Conservation (phyloP, 2,888 invertebrate genomes). For the Pseudoips prasinana region DNA sequence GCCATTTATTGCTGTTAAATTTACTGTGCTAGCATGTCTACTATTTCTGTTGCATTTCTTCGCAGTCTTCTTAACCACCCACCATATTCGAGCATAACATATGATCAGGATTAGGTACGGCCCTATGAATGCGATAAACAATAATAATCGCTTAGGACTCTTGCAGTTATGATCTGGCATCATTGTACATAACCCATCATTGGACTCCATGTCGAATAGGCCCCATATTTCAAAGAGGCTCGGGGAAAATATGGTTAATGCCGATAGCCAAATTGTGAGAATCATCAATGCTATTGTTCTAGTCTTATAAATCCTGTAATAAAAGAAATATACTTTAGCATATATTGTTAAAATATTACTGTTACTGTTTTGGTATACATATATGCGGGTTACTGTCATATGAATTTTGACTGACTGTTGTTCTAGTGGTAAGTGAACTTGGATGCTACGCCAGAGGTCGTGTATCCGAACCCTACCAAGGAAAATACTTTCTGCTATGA, state of each 20-base stretch:
- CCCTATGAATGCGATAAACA: constrained; percentile 89
- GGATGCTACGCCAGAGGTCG: too few species aligned
- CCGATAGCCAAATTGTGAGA: constrained; percentile 86
- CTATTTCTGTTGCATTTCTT: constrained; percentile 32
- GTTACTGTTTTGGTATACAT: too few species aligned
- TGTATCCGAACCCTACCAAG: too few species aligned
- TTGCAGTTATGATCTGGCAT: constrained; percentile 84
- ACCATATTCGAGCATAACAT: constrained; percentile 92
- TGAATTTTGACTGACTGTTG: too few species aligned
- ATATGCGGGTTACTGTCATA: too few species aligned
- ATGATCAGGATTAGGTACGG: constrained; percentile 91
- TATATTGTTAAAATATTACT: constrained; percentile 73
- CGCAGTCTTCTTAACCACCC: constrained; percentile 88
- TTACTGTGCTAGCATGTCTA: not conserved
- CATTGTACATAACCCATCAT: constrained; percentile 90
- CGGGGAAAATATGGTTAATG: constrained; percentile 85
- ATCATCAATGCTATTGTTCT: constrained; percentile 87
- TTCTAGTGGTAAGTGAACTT: too few species aligned
- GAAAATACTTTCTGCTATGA: too few species aligned
- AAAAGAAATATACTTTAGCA: too few species aligned
- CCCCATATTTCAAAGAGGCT: constrained; percentile 90
- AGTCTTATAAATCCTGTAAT: constrained; percentile 85
- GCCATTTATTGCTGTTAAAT: not conserved
- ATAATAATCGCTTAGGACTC: constrained; percentile 89
- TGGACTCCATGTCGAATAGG: constrained; percentile 86